Base-by-base conservation (phyloP, 2,888 invertebrate species). In the Entomobrya proxima region DNA sequence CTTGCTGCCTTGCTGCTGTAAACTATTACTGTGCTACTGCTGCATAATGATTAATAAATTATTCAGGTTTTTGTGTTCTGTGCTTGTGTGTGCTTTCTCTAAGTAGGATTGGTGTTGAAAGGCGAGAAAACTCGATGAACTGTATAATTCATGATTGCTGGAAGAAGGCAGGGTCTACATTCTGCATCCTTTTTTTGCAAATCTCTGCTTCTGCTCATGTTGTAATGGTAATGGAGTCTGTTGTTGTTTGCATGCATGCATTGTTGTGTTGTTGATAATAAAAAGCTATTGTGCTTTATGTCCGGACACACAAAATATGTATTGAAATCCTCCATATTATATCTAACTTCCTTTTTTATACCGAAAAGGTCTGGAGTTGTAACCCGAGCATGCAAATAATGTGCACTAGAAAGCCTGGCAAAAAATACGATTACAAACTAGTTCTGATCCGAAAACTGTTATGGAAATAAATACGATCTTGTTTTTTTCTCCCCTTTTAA, bases 31-130 rank as follows among this genome's bases (percentile, higher is more conserved):
- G 7, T 44, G 6, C 24, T 7, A 1, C 37, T 69, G 30, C n/a
- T 69, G 80, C 80, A 80, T 78, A 67, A 64, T 78, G 78, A 64
- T 78, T 78, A 67, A 67, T 78, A 67, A 78, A 78, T 78, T 78
- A 78, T 78, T 78, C 67, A 78, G 64, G 67, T 32, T 47, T 21
- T 50, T 35, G 2, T 61, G 30, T 55, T 50, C 2, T 18, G 50
- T 50, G 3, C 18, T 2, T 15, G 18, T 7, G 50, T 50, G n/a
- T 50, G 50, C 6, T n/a, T 47, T 11, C 47, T 15, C 2, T 18
- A 50, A 50, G 21, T 18, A 21, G 50, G 6, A 2, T 47, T 78
- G 64, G 21, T 64, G 32, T 21, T 67, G 78, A 67, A 67, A 64
- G 55, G 64, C 78, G 78, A 64, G 77, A 76, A 13, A 55, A 78